A percentile compares a stretch with the other conserved stretches of the same genome.
Conservation (phyloP, 2,113 vertebrate genomes). For the Menidia beryllina region DNA sequence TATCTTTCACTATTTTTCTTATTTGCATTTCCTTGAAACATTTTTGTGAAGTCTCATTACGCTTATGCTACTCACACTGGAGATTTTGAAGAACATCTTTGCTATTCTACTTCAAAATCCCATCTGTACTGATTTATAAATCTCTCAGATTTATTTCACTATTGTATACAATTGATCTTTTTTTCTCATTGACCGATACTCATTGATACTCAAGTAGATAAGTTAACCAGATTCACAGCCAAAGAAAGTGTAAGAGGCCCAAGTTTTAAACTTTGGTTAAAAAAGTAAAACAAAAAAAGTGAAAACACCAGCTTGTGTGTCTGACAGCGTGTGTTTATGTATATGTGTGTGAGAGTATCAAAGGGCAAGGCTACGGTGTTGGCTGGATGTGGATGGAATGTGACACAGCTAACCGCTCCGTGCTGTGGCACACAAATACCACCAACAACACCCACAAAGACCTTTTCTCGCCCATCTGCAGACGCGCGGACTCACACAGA, state of each 20-base stretch:
- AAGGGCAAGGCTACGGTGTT: conserved; percentile 36
- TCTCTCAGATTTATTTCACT: not conserved
- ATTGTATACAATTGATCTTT: not conserved
- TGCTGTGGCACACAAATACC: conserved; percentile 51
- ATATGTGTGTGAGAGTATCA: conserved; percentile 35
- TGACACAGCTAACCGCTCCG: conserved; percentile 54
- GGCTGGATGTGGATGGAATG: conserved; percentile 61
- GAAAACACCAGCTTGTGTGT: not conserved
- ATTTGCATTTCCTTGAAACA: conserved; percentile 2
- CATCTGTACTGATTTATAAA: not conserved
- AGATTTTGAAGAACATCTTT: not conserved
- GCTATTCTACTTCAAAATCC: not conserved
- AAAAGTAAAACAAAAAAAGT: not conserved
- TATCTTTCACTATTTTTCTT: conserved; percentile 4
- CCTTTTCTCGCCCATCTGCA: conserved; percentile 34
- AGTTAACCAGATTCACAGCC: not conserved
- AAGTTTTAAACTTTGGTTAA: not conserved
- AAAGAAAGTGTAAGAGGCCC: too few relatives aligned
- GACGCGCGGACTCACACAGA: not conserved
- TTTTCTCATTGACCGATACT: too few relatives aligned
- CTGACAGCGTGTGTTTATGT: conserved; percentile 15
- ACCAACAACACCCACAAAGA: conserved; percentile 44
- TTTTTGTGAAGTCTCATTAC: conserved; percentile 1
- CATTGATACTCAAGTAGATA: not conserved
- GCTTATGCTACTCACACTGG: not conserved